A percentile compares a stretch with the other conserved stretches of the same genome.
These are phyloP conservation scores for Laupala kohalensis DNA, from an alignment of 1,140 invertebrate species.

Conservation along the genomic window DNA sequence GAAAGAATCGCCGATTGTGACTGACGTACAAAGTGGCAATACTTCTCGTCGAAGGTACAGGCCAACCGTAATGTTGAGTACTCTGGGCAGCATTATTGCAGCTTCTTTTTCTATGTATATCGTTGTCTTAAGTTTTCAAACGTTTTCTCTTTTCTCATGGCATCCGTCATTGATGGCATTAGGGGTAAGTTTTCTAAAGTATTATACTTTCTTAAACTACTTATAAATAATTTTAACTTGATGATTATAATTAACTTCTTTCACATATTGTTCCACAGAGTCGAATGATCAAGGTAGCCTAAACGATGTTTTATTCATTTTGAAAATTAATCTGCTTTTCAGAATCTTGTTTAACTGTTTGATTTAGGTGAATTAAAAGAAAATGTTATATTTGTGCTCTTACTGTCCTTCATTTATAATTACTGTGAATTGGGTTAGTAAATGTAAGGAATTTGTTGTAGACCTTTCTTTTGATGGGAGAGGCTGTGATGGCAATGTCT, in stretches of 20 bases:
- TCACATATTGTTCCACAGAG: background rate
- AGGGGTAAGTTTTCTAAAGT: slow-evolving; percentile 1
- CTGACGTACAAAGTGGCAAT: too few relatives aligned
- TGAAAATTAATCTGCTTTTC: background rate
- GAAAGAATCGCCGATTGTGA: too few relatives aligned
- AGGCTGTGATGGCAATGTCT: slow-evolving; percentile 12
- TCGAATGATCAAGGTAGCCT: too few relatives aligned
- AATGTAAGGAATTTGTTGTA: background rate
- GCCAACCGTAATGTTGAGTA: too few relatives aligned
- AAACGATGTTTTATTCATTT: background rate
- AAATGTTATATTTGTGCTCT: too few relatives aligned
- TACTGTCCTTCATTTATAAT: background rate
- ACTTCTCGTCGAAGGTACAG: too few relatives aligned
- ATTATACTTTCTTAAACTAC: background rate
- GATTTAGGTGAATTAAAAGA: background rate
- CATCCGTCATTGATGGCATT: slow-evolving; percentile 11
- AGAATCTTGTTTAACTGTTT: background rate
- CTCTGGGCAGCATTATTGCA: too few relatives aligned
- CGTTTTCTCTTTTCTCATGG: slow-evolving; percentile 8
- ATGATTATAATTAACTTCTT: background rate
- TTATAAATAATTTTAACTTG: background rate
- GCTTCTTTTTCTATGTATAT: too few relatives aligned
- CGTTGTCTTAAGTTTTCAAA: background rate
- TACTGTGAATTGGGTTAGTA: too few relatives aligned
- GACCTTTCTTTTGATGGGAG: slow-evolving; percentile 8